Percentiles rank a stretch among this genome's conserved stretches.
These are phyloP conservation scores for Engraulis encrasicolus DNA, from an alignment of 2,113 vertebrate genomes.

Conservation along the genomic window DNA sequence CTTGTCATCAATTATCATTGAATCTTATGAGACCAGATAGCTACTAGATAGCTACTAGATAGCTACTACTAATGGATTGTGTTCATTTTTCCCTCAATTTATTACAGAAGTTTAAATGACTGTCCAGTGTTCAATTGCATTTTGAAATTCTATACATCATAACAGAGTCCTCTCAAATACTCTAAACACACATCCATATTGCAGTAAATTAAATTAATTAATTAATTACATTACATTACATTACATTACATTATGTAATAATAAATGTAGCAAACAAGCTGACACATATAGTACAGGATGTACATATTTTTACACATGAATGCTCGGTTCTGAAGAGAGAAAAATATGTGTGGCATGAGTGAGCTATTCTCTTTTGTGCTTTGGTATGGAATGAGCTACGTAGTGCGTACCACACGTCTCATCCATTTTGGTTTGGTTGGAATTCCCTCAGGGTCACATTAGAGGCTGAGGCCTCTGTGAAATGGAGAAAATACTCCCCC, in stretches of 20 bases:
- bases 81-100: not conserved
- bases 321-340: conserved; percentile 28
- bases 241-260: no score
- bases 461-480: conserved; percentile 10
- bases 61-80: not conserved
- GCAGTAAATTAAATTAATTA: no score
- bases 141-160: not conserved
- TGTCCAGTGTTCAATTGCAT: not conserved
- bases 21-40: no score
- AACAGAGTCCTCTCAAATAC: not conserved
- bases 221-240: no score
- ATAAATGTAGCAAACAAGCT: conserved; percentile 8
- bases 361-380: conserved; percentile 40
- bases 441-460: conserved; percentile 49
- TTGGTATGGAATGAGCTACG: conserved; percentile 35
- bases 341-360: conserved; percentile 10
- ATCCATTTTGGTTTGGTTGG: conserved; percentile 37
- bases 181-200: not conserved
- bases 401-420: no score
- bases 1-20: no score
- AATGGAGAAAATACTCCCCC: conserved; percentile 26
- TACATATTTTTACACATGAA: conserved; percentile 48
- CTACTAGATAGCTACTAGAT: no score
- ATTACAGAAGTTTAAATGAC: not conserved
- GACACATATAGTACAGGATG: conserved; percentile 18